Evolutionary conservation across 2,113 vertebrate species (phyloP).

Genomic region (Pituophis catenifer): DNA sequence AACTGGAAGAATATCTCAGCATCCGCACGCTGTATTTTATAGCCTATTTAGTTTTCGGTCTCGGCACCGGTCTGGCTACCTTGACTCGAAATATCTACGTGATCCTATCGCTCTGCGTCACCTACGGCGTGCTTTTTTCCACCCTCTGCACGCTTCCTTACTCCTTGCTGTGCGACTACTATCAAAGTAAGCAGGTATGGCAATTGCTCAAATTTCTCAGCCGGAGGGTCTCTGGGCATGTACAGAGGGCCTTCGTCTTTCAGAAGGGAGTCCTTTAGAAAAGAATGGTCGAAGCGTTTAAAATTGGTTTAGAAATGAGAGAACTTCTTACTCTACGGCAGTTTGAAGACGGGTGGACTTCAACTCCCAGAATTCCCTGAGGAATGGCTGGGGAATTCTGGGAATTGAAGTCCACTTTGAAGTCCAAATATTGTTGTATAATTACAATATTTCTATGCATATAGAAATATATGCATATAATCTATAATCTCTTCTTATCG

Average conservation of each 20-base stretch:
- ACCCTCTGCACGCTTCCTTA: slow-evolving; percentile 97
- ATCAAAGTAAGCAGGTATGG: slow-evolving; percentile 90
- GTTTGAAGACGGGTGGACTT: background rate
- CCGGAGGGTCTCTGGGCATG: rapidly evolving
- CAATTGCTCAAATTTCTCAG: background rate
- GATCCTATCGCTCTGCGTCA: slow-evolving; percentile 88
- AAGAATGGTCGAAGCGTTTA: background rate
- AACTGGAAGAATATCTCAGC: slow-evolving; percentile 90
- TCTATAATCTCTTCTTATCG: background rate
- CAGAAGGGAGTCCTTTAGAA: background rate
- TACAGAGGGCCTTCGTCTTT: background rate
- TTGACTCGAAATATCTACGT: slow-evolving; percentile 91
- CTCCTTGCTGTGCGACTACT: slow-evolving; percentile 97
- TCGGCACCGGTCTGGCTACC: slow-evolving; percentile 92
- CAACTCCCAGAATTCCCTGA: background rate
- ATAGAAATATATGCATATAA: background rate
- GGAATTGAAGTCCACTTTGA: background rate
- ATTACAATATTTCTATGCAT: background rate
- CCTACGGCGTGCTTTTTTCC: slow-evolving; percentile 92
- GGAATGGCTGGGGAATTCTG: background rate
- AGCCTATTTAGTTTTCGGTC: slow-evolving; percentile 90
- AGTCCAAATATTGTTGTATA: background rate
- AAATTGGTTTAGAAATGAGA: background rate
- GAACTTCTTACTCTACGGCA: background rate
- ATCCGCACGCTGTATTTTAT: slow-evolving; percentile 92